Base-by-base conservation (phyloP, 2,888 invertebrate species). In the Hybos culiciformis region DNA sequence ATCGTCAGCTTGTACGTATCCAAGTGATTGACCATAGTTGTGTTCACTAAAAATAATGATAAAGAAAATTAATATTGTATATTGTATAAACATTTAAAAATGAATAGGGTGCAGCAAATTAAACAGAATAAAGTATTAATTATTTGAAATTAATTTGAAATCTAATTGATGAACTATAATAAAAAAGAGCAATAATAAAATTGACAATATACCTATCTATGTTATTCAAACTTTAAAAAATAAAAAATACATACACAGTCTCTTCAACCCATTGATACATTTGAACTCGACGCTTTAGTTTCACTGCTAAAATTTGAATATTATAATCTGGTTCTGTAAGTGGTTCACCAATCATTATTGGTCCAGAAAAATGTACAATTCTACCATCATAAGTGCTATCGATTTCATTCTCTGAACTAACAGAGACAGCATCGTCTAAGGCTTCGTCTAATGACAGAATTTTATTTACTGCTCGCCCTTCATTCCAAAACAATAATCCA, bases 251-350 rank as follows among this genome's bases (percentile, higher is more conserved):
- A 48, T 56, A 62, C 54, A 63, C 52, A 0, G 59, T 51, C 46
- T 85, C 84, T 56, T 92, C 91, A 44, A 88, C 75, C 92, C 92
- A 92, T 58, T 92, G 92, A 62, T 82, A 92, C 87, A 92, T 91
- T 63, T 92, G 91, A 0, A 90, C 91, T 43, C 85, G 70, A 46
- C 88, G 75, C 56, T 80, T 81, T 20, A 93, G 64, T 60, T 88
- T 88, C 0, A 90, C 85, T 3, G 90, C 82, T 53, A 80, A 74
- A 2, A 92, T 77, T 47, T 84, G 80, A 38, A 92, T 79, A 44
- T 85, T 85, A 62, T 91, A 92, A 46, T 84, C 83, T 0, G 82
- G 80, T 58, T 91, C 91, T 1, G 84, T 82, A 44, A 90, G 71
- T 6, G 90, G 88, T 58, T 90, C 86, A 9, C 80, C 74, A 37